phyloP scores from a whole-genome alignment of 1,140 invertebrate genomes.

The Caligus rogercresseyi region DNA sequence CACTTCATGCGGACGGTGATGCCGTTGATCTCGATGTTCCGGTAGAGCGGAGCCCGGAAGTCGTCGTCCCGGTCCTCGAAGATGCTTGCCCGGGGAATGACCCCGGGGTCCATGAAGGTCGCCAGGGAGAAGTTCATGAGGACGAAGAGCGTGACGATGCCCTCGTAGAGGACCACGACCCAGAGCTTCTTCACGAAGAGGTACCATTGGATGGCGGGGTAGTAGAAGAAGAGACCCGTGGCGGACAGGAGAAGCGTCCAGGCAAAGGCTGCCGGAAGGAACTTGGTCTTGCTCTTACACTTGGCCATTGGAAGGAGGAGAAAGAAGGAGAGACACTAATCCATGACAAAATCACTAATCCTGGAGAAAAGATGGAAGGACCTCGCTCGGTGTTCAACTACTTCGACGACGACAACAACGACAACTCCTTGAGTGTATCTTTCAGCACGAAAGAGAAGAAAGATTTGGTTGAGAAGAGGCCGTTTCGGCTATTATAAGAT shows the following conservation, averaged over 20 bases:
- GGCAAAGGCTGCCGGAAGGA: slow-evolving; percentile 85
- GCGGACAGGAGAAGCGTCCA: slow-evolving; percentile 62
- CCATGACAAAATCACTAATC: no score
- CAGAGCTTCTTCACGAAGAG: slow-evolving; percentile 7
- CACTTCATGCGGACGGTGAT: slow-evolving; percentile 99
- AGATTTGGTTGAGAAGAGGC: no score
- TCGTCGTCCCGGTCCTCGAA: slow-evolving; percentile 94
- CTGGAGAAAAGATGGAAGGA: no score
- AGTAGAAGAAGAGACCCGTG: slow-evolving; percentile 68
- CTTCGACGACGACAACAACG: no score
- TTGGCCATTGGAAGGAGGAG: slow-evolving; percentile 14
- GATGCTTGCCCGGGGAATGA: slow-evolving; percentile 51
- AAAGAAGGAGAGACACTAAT: not conserved
- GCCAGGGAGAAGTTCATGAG: slow-evolving; percentile 93
- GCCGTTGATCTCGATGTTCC: slow-evolving; percentile 93
- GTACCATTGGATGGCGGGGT: slow-evolving; percentile 43
- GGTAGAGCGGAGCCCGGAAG: slow-evolving; percentile 87
- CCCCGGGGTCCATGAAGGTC: slow-evolving; percentile 97
- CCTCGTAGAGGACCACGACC: slow-evolving; percentile 34
- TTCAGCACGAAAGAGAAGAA: no score
- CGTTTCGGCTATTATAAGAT: no score
- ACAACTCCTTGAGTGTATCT: no score
- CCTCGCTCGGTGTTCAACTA: no score
- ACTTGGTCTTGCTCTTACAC: slow-evolving; percentile 74
- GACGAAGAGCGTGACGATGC: slow-evolving; percentile 86